Percentiles rank a stretch among this genome's conserved stretches.
phyloP scores from a whole-genome alignment of 2,113 vertebrate species.

The Prolemur simus region DNA sequence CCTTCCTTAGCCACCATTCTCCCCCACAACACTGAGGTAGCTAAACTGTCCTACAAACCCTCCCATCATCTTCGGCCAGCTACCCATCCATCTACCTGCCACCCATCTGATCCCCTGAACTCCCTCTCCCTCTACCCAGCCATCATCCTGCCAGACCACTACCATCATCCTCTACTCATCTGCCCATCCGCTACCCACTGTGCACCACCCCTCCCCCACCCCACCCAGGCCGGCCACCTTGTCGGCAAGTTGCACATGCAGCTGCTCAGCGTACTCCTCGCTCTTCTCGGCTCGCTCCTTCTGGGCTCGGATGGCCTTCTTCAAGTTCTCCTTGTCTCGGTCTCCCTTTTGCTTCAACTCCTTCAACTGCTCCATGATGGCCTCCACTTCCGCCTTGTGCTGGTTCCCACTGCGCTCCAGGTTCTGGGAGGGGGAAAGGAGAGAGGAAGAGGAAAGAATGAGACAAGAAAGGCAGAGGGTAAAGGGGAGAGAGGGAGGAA shows the following conservation, averaged over 20 bases:
- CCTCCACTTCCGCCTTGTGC: constrained; percentile 87
- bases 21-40: fast-evolving
- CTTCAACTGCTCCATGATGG: constrained; percentile 85
- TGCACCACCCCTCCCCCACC: background rate
- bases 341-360: constrained; percentile 85
- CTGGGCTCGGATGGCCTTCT: constrained; percentile 88
- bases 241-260: constrained; percentile 88
- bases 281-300: constrained; percentile 90
- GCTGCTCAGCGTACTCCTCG: constrained; percentile 86
- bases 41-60: background rate
- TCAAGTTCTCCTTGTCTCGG: constrained; percentile 89
- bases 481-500: background rate
- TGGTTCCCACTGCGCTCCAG: constrained; percentile 87
- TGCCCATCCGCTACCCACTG: fast-evolving
- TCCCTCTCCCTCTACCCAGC: background rate
- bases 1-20: background rate
- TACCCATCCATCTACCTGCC: fast-evolving
- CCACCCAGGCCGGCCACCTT: constrained; percentile 82
- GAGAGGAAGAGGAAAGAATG: background rate
- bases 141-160: fast-evolving
- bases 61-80: background rate
- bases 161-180: fast-evolving
- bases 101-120: background rate
- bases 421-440: constrained; percentile 81
- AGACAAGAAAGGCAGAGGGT: too few relatives aligned